Conservation (phyloP, 2,888 invertebrate species). For the Podabrus alpinus region DNA sequence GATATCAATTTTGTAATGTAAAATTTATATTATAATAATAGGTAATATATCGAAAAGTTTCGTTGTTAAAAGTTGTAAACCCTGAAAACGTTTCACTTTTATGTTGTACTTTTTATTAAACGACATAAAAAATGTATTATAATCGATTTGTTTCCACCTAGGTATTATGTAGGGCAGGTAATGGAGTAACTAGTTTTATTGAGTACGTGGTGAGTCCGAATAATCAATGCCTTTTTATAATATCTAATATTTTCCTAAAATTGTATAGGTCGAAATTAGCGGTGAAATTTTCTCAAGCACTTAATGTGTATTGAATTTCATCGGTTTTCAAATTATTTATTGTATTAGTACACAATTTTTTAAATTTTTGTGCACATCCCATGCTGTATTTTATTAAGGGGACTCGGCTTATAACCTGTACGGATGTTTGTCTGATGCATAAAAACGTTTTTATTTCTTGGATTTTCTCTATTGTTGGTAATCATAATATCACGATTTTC, state of each 20-base stretch:
- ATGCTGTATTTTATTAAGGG: too few relatives aligned
- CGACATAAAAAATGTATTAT: background rate
- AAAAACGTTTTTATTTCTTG: too few relatives aligned
- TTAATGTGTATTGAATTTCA: too few relatives aligned
- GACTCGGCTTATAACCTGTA: too few relatives aligned
- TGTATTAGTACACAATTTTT: too few relatives aligned
- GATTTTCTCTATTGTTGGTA: too few relatives aligned
- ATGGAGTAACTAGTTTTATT: background rate
- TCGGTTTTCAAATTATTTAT: too few relatives aligned
- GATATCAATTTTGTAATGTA: background rate
- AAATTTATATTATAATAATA: background rate
- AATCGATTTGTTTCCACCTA: background rate
- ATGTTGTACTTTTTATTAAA: background rate
- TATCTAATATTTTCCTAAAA: background rate
- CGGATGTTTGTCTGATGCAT: too few relatives aligned
- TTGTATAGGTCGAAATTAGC: background rate
- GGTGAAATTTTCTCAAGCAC: background rate
- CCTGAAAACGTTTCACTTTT: background rate
- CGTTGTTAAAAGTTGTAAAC: background rate
- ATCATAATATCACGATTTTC: too few relatives aligned
- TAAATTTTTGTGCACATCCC: too few relatives aligned
- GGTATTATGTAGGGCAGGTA: background rate
- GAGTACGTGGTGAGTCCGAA: background rate
- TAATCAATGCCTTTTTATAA: background rate
- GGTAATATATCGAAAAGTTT: background rate